Percentiles rank a stretch among this genome's conserved stretches.
Conservation (phyloP, 2,113 vertebrate genomes). For the Plotosus lineatus region DNA sequence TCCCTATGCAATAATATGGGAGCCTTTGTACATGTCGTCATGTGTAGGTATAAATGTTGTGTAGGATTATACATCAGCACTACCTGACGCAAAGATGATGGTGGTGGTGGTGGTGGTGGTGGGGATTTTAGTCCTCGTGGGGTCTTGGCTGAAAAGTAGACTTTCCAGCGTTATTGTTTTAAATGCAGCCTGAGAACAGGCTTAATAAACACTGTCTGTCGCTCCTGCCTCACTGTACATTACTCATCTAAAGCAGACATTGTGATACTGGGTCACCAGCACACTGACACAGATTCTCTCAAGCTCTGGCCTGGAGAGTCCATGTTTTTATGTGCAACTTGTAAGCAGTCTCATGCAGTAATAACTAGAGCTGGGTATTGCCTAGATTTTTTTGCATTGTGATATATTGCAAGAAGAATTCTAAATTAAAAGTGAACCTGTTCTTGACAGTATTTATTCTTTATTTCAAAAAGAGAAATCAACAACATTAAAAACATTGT, state of each 20-base stretch:
- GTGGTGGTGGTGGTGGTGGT: neutral
- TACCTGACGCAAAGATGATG: conserved; percentile 10
- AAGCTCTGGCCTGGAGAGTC: neutral
- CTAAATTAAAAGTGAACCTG: too few species aligned
- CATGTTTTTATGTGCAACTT: neutral
- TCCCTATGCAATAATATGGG: conserved; percentile 47
- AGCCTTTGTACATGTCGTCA: conserved; percentile 46
- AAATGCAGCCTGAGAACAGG: conserved; percentile 5
- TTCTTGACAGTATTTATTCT: too few species aligned
- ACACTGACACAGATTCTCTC: conserved; percentile 22
- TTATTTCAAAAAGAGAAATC: too few species aligned
- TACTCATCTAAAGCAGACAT: conserved; percentile 21
- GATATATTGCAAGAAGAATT: too few species aligned
- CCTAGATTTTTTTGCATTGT: neutral
- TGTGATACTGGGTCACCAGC: conserved; percentile 36
- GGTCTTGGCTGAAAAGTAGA: conserved; percentile 35
- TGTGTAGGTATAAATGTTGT: conserved; percentile 41
- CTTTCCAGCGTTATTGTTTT: conserved; percentile 48
- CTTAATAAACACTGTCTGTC: conserved; percentile 48
- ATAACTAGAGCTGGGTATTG: too few species aligned
- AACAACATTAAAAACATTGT: too few species aligned
- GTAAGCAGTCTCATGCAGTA: neutral
- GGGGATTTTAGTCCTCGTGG: conserved; percentile 20
- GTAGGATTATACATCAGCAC: conserved; percentile 44
- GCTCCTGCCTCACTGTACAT: conserved; percentile 9